phyloP scores from a whole-genome alignment of 2,888 invertebrate genomes.

The Drosophila bunnanda region DNA sequence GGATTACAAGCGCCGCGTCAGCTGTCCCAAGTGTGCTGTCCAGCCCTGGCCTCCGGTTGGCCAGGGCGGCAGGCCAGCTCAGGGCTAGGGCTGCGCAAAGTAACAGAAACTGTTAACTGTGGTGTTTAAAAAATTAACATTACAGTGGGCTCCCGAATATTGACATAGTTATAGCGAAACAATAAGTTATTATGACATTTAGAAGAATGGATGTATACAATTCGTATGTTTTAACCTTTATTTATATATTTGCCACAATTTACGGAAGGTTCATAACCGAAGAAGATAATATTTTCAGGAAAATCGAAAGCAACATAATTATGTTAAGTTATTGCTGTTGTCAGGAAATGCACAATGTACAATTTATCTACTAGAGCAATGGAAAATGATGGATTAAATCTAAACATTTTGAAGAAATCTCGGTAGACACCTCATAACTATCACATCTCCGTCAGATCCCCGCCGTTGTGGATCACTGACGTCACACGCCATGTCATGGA shows the following conservation, averaged over 20 bases:
- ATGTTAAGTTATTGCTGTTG: background rate
- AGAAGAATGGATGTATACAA: background rate
- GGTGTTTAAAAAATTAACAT: background rate
- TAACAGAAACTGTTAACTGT: background rate
- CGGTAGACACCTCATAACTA: background rate
- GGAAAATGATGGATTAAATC: slow-evolving; percentile 1
- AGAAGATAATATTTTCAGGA: background rate
- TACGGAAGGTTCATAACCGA: slow-evolving; percentile 2
- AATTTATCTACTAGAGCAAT: background rate
- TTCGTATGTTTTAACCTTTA: background rate
- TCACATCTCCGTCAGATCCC: slow-evolving; percentile 41
- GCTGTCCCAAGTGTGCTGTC: slow-evolving; percentile 6
- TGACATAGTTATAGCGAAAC: too few relatives aligned
- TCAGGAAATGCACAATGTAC: slow-evolving; percentile 16
- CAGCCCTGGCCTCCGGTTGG: slow-evolving; percentile 16
- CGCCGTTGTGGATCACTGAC: slow-evolving; percentile 53
- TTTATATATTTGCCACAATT: background rate
- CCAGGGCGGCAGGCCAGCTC: slow-evolving; percentile 14
- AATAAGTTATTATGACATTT: background rate
- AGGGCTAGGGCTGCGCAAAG: slow-evolving; percentile 15
- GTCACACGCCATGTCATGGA: slow-evolving; percentile 64
- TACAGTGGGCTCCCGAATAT: background rate
- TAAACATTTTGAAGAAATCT: slow-evolving; percentile 9
- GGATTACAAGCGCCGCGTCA: slow-evolving; percentile 24
- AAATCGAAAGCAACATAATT: background rate